Evolutionary conservation across 1,140 invertebrate species (phyloP), one percentile per base, ranked within the genome.

Genomic region (Agrypnia vestita): DNA sequence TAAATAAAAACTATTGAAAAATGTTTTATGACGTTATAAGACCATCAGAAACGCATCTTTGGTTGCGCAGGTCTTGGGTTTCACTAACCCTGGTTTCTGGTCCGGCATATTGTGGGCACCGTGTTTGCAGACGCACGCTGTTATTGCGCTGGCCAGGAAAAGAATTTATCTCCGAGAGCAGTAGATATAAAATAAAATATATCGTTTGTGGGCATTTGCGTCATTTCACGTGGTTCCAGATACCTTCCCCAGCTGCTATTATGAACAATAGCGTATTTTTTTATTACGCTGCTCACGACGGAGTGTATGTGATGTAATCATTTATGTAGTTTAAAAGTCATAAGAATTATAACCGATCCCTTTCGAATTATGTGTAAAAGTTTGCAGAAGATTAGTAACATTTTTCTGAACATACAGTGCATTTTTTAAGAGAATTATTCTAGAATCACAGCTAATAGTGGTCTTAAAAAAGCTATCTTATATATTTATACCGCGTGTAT

Each of bases 181-280:
- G 19, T 64, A 44, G 61, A 64, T 64, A 64, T 43, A 43, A 64
- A 64, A 64, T 64, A 19, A 64, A 64, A 64, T 35, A 51, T 51
- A 64, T 64, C 25, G 61, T 64, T 64, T 64, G 61, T 12, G 21
- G 25, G 61, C 25, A n/a, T 15, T 51, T 9, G 49, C 49, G n/a
- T 12, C n/a, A 8, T 25, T 43, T 43, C 61, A 35, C 61, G 61
- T 64, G 61, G 21, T 64, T 4, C 21, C 13, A 21, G 15, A 13
- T 51, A 51, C 49, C 49, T 59, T 11, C 55, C 55, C 25, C 0
- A 15, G 55, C 55, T 9, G 1, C 55, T 59, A 21, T 15, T 59
- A 59, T 15, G 17, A 59, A 21, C 55, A n/a, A 59, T 59, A n/a
- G 55, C 55, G 15, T 59, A 59, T 59, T 59, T 59, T 59, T 59